Base-by-base conservation (phyloP, 2,888 invertebrate species). In the Lydus trimaculatus region DNA sequence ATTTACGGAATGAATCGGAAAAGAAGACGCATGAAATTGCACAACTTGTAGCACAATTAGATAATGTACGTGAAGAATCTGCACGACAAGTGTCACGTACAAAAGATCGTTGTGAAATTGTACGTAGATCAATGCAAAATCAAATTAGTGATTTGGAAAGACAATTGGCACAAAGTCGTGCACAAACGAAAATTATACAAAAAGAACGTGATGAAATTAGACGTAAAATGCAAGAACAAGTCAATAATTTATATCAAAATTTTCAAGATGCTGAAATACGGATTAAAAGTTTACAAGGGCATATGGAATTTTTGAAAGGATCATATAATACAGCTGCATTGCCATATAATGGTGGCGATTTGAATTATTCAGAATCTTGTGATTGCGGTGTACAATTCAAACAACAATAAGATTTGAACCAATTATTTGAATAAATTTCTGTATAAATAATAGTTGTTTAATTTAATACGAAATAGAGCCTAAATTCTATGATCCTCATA, bases 201-300 rank as follows among this genome's bases (percentile, higher is more conserved):
- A 91, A 90, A 77, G 91, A 92, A 67, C 87, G 91, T 61, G 91
- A 91, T 75, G 91, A 92, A 74, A 89, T 91, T 56, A 87, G 92
- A 63, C 90, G 91, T 80, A 89, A 90, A 71, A 91, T 92, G 89
- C 91, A 91, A 77, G 86, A 89, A 20, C 91, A 92, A 80, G 89
- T 92, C 60, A 89, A 87, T 70, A 89, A 88, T 76, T 82, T 92
- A 69, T 90, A 90, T 77, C 91, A 91, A 77, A 91, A 90, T 73
- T 91, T 91, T 73, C 90, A 91, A 66, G 86, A 91, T 77, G 91
- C 90, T 0, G 91, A 91, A 76, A 88, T 90, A 75, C 85, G 91
- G 25, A 88, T 91, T 15, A 87, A 89, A 36, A 87, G 88, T 17
- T 83, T 92, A 15, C 91, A 91, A 77, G 89, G 88, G 9, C 91